These are phyloP conservation scores for Actenoides lindsayi DNA, from an alignment of 2,113 vertebrate species.

Conservation along the genomic window DNA sequence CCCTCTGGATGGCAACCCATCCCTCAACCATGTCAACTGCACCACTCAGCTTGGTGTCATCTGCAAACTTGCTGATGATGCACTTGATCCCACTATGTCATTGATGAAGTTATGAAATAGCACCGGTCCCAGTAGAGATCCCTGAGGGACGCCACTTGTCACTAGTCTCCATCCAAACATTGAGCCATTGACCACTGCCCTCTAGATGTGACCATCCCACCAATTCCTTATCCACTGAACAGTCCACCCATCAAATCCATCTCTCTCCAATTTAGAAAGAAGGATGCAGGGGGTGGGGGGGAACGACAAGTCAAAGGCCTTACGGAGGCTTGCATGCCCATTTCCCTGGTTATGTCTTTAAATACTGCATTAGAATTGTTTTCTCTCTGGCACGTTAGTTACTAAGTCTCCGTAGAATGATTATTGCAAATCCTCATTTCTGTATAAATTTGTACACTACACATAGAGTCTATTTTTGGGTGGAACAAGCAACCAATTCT, in stretches of 20 bases:
- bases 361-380: background rate
- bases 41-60: background rate
- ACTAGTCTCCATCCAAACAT: background rate
- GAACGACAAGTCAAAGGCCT: background rate
- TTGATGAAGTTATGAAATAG: background rate
- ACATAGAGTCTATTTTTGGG: background rate
- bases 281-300: no score
- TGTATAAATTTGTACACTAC: background rate
- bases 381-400: background rate
- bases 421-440: background rate
- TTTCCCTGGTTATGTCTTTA: background rate
- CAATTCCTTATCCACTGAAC: background rate
- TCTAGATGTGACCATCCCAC: background rate
- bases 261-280: background rate
- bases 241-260: background rate
- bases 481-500: background rate
- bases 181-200: background rate
- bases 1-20: background rate
- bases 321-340: background rate
- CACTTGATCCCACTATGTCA: background rate
- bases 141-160: background rate
- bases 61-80: background rate
- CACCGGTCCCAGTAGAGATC: background rate
- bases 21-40: background rate
- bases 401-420: background rate